Evolutionary conservation across 1,140 invertebrate genomes (phyloP).

Genomic region (Cardiocondyla obscurior): DNA sequence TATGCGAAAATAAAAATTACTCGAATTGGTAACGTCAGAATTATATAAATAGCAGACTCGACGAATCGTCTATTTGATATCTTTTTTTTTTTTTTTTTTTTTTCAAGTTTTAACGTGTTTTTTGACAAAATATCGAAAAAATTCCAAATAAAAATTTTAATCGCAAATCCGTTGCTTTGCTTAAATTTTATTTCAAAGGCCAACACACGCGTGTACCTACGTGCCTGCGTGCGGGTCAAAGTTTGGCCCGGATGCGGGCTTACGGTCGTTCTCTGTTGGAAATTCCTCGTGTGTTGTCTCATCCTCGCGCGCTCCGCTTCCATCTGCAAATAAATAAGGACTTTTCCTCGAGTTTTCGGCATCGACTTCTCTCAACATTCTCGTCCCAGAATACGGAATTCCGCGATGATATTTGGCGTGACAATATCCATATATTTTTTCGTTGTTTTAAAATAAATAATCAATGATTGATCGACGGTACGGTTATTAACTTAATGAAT

Average conservation of each 20-base stretch:
- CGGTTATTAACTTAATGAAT: neutral
- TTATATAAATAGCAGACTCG: neutral
- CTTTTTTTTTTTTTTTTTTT: too few relatives aligned
- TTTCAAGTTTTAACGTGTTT: neutral
- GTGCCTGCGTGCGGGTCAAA: slow-evolving; percentile 19
- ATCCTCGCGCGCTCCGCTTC: slow-evolving; percentile 42
- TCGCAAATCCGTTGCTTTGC: neutral
- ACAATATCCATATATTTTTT: neutral
- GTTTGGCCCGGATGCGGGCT: slow-evolving; percentile 24
- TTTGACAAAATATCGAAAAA: neutral
- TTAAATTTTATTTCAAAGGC: neutral
- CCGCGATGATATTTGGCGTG: neutral
- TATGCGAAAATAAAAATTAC: neutral
- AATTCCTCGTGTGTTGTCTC: slow-evolving; percentile 64
- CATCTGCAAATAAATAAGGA: slow-evolving; percentile 72
- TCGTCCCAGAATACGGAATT: neutral
- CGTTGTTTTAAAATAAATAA: neutral
- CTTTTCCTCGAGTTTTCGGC: slow-evolving; percentile 37
- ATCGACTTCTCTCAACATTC: neutral
- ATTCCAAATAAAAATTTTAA: neutral
- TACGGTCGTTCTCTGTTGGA: slow-evolving; percentile 52
- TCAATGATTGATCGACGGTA: neutral
- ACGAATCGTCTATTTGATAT: neutral
- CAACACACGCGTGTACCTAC: slow-evolving; percentile 19
- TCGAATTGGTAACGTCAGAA: neutral